Conservation (phyloP, 2,113 vertebrate genomes). For the Syngnathus floridae region DNA sequence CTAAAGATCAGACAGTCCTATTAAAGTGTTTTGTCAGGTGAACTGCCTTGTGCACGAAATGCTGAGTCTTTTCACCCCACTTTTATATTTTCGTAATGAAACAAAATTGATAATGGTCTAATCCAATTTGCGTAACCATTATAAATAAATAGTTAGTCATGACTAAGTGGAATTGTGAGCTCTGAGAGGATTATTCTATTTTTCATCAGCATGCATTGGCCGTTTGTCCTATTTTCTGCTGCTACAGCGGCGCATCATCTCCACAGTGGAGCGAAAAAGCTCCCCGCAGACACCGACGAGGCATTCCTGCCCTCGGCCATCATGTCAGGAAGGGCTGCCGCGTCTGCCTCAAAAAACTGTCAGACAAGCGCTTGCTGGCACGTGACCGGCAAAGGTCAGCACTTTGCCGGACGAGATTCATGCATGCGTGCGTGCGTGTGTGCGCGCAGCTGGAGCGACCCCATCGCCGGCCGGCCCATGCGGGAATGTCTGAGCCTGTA, state of each 20-base stretch:
- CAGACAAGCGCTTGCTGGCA: slow-evolving; percentile 50
- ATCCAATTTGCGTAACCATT: too few relatives aligned
- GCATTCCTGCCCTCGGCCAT: slow-evolving; percentile 5
- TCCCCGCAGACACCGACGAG: slow-evolving; percentile 6
- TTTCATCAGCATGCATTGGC: neutral
- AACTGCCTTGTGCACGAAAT: neutral
- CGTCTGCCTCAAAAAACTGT: slow-evolving; percentile 36
- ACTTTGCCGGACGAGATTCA: slow-evolving; percentile 42
- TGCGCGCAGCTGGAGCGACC: slow-evolving; percentile 30
- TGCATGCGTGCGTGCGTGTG: slow-evolving; percentile 40
- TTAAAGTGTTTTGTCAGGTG: neutral
- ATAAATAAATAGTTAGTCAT: neutral
- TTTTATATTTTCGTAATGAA: too few relatives aligned
- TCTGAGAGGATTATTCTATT: neutral
- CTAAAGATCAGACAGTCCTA: neutral
- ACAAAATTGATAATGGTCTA: too few relatives aligned
- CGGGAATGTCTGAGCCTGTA: slow-evolving; percentile 41
- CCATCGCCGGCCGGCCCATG: neutral
- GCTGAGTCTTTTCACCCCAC: neutral
- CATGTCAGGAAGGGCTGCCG: slow-evolving; percentile 17
- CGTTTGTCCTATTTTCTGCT: slow-evolving; percentile 5
- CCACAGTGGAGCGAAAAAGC: slow-evolving; percentile 4
- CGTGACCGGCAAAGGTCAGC: slow-evolving; percentile 52
- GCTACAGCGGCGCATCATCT: slow-evolving; percentile 10
- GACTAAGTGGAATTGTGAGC: neutral